Evolutionary conservation across 2,113 vertebrate genomes (phyloP), one percentile per base, ranked within the genome.

Genomic region (Mastomys coucha): DNA sequence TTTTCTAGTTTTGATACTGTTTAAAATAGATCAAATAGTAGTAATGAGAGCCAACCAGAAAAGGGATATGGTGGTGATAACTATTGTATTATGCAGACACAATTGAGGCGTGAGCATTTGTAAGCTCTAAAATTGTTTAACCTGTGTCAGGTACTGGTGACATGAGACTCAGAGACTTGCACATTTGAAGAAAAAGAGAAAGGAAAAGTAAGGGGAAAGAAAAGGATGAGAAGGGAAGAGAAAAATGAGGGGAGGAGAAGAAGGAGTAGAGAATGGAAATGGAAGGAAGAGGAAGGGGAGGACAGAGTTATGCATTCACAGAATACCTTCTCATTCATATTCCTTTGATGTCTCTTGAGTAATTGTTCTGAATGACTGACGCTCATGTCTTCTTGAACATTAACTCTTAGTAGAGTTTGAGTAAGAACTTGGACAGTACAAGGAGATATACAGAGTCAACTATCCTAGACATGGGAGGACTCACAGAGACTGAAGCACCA

Each of bases 361-460:
- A 86, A n/a, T n/a, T 91, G 58, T 51, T 88, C 85, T 81, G 84
- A 94, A 94, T 76, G n/a, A 92, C n/a, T 80, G 87, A 36, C 49
- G 75, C 49, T 42, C 90, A 49, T 49, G 56, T 70, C 36, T 93
- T 95, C 78, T 2, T 87, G 45, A 69, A 92, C 6, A 93, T 91
- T 56, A 69, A 16, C 45, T 58, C 63, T 90, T 42, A 73, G 89
- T 78, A 42, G 69, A 75, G 10, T 56, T 75, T 90, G 31, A 73
- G 17, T n/a, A 89, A 82, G 51, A 87, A 67, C 28, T 95, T 39
- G 53, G 65, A 67, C 28, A 67, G 26, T 26, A 31, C 28, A 67
- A 67, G 26, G 31, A 67, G 65, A 67, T 26, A 24, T 28, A 65
- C 28, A 63, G 60, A 67, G 65, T 13, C 65, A 67, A 31, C 26